Conservation (phyloP, 2,888 invertebrate species). For the Megaustenia siamemsis region DNA sequence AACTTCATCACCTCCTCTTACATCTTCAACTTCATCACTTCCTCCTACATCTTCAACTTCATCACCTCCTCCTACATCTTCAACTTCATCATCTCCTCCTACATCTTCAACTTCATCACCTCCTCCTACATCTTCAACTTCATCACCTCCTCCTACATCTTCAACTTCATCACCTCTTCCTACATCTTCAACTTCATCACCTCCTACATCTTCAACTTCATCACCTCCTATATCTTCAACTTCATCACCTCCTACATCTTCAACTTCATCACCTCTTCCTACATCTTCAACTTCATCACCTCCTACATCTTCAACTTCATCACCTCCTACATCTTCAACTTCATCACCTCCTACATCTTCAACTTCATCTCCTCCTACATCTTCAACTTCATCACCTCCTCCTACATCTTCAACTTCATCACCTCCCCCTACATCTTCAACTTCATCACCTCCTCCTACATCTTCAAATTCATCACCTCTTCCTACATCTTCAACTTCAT, state of each 20-base stretch:
- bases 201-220: not conserved
- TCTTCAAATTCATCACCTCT: too few species aligned
- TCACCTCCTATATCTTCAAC: not conserved
- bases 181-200: slow-evolving; percentile 23
- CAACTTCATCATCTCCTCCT: not conserved
- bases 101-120: not conserved
- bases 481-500: too few species aligned
- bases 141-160: slow-evolving; percentile 21
- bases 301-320: too few species aligned
- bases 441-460: too few species aligned
- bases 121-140: slow-evolving; percentile 6
- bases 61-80: not conserved
- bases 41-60: not conserved
- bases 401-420: too few species aligned
- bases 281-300: too few species aligned
- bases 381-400: too few species aligned
- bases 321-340: not conserved
- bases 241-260: not conserved
- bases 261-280: not conserved
- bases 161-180: slow-evolving; percentile 26
- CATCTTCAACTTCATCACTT: not conserved
- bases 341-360: not conserved
- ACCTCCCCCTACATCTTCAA: too few species aligned
- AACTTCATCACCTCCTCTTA: too few species aligned
- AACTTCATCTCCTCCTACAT: too few species aligned